phyloP scores from a whole-genome alignment of 2,113 vertebrate species.

The Aythya baeri region DNA sequence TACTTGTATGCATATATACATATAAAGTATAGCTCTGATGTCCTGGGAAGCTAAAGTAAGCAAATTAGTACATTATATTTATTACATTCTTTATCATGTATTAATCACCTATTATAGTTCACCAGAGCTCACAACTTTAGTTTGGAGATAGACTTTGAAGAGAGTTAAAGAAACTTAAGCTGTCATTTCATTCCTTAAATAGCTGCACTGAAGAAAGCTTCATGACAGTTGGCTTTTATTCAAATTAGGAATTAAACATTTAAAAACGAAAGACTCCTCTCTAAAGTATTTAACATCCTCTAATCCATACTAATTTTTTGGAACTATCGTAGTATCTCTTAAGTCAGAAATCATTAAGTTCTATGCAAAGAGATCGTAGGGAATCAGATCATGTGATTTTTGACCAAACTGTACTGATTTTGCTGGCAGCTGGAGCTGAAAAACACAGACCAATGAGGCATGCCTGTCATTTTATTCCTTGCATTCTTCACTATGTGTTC shows the following conservation, averaged over 20 bases:
- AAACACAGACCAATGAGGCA: accelerated
- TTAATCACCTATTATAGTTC: neutral
- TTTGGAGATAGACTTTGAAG: neutral
- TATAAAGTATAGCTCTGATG: neutral
- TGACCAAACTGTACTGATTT: neutral
- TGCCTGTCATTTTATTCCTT: neutral
- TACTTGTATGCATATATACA: too few relatives aligned
- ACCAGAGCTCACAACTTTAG: neutral
- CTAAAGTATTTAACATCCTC: neutral
- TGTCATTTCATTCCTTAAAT: neutral
- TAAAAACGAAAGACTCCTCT: neutral
- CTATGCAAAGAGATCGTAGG: neutral
- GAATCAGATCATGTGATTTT: neutral
- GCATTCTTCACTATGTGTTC: neutral
- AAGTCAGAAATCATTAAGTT: neutral
- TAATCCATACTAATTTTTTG: neutral
- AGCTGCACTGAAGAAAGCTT: neutral
- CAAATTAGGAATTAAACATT: neutral
- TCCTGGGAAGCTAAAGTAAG: neutral
- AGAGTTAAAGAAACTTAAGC: neutral
- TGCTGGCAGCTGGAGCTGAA: neutral
- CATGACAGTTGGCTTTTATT: neutral
- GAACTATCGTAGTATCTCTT: neutral
- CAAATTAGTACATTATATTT: neutral
- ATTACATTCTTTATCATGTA: neutral